phyloP scores from a whole-genome alignment of 2,888 invertebrate genomes.

The Empis stercorea region DNA sequence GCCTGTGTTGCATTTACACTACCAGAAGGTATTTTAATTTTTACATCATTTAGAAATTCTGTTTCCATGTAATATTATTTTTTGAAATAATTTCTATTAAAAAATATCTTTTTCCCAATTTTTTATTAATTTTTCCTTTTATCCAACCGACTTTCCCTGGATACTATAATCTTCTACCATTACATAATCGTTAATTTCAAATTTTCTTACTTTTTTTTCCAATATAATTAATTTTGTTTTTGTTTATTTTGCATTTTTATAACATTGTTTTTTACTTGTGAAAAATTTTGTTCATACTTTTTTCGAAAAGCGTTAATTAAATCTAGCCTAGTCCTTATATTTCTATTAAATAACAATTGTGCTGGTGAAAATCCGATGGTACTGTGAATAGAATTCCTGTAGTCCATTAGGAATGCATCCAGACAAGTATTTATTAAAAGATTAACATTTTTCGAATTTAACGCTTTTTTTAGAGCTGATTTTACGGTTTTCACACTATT shows the following conservation, averaged over 20 bases:
- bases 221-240: constrained; percentile 3
- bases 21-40: background rate
- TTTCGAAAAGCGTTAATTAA: constrained; percentile 3
- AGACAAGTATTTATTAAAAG: background rate
- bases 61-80: constrained; percentile 1
- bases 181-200: constrained; percentile 5
- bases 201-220: constrained; percentile 3
- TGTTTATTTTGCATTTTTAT: constrained; percentile 2
- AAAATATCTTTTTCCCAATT: background rate
- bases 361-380: constrained; percentile 4
- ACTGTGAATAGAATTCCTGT: constrained; percentile 5
- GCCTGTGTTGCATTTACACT: background rate
- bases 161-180: constrained; percentile 9
- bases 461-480: constrained; percentile 3
- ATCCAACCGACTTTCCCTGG: constrained; percentile 7
- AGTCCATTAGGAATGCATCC: constrained; percentile 5
- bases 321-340: constrained; percentile 7
- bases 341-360: constrained; percentile 6
- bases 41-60: background rate
- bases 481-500: constrained; percentile 9
- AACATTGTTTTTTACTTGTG: background rate
- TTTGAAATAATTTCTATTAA: background rate
- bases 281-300: background rate
- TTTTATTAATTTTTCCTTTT: constrained; percentile 4
- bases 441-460: background rate